Evolutionary conservation across 30 jellyfish, hydroid and myxozoan genomes (phyloP).

Genomic region (Cassiopea xamachana): DNA sequence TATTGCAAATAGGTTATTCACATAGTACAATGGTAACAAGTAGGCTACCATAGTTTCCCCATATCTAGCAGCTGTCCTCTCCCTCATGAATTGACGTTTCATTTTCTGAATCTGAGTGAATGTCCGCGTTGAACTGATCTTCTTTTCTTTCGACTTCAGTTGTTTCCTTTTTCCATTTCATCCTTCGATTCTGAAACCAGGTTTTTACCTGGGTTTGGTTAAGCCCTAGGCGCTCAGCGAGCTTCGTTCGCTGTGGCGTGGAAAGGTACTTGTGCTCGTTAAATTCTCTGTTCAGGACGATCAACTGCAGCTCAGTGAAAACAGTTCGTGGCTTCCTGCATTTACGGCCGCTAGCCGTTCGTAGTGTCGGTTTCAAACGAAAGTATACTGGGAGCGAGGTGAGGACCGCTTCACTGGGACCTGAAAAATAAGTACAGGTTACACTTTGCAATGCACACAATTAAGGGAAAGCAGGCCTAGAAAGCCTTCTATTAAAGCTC

Average conservation of each 20-base stretch:
- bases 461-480: not conserved
- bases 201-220: conserved; percentile 97
- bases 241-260: conserved; percentile 97
- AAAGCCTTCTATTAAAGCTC: not conserved
- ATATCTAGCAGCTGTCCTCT: conserved; percentile 33
- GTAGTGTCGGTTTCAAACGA: conserved; percentile 82
- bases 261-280: conserved; percentile 93
- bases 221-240: conserved; percentile 97
- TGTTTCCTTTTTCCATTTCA: conserved; percentile 99
- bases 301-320: conserved; percentile 92
- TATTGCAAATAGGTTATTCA: no score
- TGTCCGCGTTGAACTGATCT: conserved; percentile 45
- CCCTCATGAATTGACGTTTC: conserved; percentile 56
- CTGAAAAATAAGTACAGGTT: conserved; percentile 5
- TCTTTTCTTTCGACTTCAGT: conserved; percentile 80
- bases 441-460: not conserved
- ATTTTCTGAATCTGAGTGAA: conserved; percentile 53
- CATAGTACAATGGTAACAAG: no score
- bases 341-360: conserved; percentile 94
- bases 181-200: conserved; percentile 98
- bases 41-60: no score
- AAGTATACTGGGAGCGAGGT: conserved; percentile 91
- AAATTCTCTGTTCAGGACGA: conserved; percentile 97
- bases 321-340: conserved; percentile 99
- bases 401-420: conserved; percentile 86